Percentiles rank a stretch among this genome's conserved stretches.
phyloP scores from a whole-genome alignment of 35 echinoderm and acorn worm species.

The Eucidaris tribuloides region DNA sequence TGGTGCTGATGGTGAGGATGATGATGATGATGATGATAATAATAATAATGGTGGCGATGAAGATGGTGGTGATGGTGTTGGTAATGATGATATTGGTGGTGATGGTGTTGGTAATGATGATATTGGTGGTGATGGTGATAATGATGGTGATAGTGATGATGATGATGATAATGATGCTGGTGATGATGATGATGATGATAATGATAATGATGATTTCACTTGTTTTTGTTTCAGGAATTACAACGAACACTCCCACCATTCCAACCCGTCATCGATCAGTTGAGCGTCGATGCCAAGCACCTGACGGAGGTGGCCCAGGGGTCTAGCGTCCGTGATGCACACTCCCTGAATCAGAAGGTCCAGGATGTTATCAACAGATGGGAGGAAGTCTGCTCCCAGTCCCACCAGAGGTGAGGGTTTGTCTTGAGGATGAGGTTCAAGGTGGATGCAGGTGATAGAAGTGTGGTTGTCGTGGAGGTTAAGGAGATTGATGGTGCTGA shows the following conservation, averaged over 20 bases:
- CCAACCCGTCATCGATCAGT: conserved; percentile 80
- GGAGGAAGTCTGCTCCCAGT: conserved; percentile 83
- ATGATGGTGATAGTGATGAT: too few species aligned
- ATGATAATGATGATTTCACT: too few species aligned
- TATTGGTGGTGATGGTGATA: too few species aligned
- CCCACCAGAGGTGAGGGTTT: conserved; percentile 68
- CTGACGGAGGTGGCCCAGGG: conserved; percentile 13
- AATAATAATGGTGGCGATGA: too few species aligned
- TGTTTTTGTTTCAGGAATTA: conserved; percentile 79
- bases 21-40: too few species aligned
- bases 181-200: too few species aligned
- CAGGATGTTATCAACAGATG: conserved; percentile 57
- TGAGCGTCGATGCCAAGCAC: conserved; percentile 27
- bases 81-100: too few species aligned
- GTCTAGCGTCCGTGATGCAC: conserved; percentile 10
- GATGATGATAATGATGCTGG: too few species aligned
- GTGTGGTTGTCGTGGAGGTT: not conserved
- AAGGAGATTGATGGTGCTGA: not conserved
- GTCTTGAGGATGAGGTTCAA: not conserved
- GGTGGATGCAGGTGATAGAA: not conserved
- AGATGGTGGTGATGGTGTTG: too few species aligned
- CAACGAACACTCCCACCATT: conserved; percentile 94
- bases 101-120: too few species aligned
- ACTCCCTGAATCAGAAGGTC: conserved; percentile 39
- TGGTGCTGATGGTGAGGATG: too few species aligned